Evolutionary conservation across 2,113 vertebrate species (phyloP).

Genomic region (Anguilla japonica): DNA sequence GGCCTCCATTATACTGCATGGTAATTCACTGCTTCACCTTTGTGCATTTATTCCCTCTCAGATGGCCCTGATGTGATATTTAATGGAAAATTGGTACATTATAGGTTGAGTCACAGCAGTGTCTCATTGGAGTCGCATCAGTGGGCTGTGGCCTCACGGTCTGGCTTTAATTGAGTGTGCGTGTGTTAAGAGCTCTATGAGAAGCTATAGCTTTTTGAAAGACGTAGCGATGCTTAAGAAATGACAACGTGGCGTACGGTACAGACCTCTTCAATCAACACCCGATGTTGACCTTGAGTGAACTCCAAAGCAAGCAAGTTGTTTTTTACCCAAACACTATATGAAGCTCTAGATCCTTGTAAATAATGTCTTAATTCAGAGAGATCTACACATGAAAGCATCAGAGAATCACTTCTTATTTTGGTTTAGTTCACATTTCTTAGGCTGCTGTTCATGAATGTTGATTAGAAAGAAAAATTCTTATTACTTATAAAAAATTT

Average conservation of each 20-base stretch:
- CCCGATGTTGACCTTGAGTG: background rate
- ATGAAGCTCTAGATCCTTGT: background rate
- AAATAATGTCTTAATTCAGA: background rate
- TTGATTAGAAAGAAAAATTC: no score
- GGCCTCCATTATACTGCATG: background rate
- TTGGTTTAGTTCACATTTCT: background rate
- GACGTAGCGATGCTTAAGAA: background rate
- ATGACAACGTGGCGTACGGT: background rate
- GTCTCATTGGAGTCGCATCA: background rate
- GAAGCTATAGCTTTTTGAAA: background rate
- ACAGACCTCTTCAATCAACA: background rate
- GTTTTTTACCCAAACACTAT: background rate
- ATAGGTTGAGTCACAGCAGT: no score
- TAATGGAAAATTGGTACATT: background rate
- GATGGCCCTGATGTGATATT: background rate
- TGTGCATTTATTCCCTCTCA: background rate
- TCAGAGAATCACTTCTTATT: background rate
- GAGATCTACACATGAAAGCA: background rate
- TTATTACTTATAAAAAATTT: no score
- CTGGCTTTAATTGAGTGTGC: background rate
- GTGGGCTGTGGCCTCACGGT: background rate
- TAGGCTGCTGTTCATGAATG: background rate
- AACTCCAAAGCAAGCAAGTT: background rate
- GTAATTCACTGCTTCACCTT: background rate
- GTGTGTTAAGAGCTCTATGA: background rate